Conservation (phyloP, 1,140 invertebrate genomes). For the Epicauta chinensis region DNA sequence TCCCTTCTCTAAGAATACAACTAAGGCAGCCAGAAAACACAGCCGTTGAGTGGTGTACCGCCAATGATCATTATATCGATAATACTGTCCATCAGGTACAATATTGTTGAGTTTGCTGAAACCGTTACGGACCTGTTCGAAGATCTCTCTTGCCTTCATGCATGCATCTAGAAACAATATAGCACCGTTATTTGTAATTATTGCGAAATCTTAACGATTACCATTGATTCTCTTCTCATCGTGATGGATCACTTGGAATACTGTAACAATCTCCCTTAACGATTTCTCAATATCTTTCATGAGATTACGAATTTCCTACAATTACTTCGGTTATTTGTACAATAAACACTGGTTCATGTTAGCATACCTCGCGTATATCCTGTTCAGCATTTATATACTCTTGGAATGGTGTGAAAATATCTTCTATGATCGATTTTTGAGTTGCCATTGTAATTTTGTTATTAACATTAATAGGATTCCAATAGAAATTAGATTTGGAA, state of each 20-base stretch:
- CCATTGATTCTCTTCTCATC: conserved; percentile 39
- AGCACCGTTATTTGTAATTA: background rate
- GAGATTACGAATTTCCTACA: conserved; percentile 60
- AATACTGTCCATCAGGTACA: conserved; percentile 63
- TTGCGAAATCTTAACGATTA: conserved; percentile 48
- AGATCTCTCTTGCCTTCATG: conserved; percentile 49
- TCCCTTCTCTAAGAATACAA: conserved; percentile 73
- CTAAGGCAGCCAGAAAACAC: conserved; percentile 68
- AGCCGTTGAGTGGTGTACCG: conserved; percentile 72
- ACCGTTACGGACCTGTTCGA: conserved; percentile 50
- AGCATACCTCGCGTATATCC: conserved; percentile 54
- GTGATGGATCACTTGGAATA: conserved; percentile 68
- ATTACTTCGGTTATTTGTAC: conserved; percentile 19
- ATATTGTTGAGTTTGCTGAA: conserved; percentile 53
- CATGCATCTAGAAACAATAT: conserved; percentile 50
- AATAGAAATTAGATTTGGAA: too few relatives aligned
- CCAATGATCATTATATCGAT: conserved; percentile 85
- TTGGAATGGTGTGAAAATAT: conserved; percentile 59
- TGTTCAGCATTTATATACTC: conserved; percentile 58
- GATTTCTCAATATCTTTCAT: conserved; percentile 64
- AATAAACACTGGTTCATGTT: conserved; percentile 4
- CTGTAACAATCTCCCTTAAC: conserved; percentile 59
- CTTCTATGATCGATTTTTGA: conserved; percentile 9
- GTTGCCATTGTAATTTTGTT: background rate
- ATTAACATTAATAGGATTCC: too few relatives aligned